Percentiles rank a stretch among this genome's conserved stretches.
Evolutionary conservation across 2,113 vertebrate species (phyloP).

Genomic region (Hippopotamus amphibius): DNA sequence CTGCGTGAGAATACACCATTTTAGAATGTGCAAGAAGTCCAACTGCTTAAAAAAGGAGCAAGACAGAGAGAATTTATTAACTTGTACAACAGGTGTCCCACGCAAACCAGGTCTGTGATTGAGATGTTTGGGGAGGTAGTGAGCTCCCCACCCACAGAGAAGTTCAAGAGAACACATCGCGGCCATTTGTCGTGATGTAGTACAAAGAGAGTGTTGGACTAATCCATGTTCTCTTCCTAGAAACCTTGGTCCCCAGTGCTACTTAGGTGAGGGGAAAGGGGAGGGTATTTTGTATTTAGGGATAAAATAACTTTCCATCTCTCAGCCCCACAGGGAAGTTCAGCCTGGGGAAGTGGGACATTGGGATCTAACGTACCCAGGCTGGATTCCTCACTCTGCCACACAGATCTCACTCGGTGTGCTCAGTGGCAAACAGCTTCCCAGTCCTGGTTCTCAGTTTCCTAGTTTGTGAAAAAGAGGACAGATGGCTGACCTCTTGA

Average conservation of each 20-base stretch:
- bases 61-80: not conserved
- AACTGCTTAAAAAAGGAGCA: not conserved
- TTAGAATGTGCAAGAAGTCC: not conserved
- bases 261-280: not conserved
- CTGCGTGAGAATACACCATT: not conserved
- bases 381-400: not conserved
- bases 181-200: not conserved
- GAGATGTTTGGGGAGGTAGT: not conserved
- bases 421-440: not conserved
- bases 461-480: not conserved
- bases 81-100: not conserved
- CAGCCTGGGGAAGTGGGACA: not conserved
- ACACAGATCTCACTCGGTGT: not conserved
- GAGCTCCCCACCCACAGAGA: not conserved
- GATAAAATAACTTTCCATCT: not conserved
- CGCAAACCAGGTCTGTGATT: not conserved
- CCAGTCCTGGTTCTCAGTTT: not conserved
- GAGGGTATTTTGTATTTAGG: not conserved
- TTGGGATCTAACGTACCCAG: not conserved
- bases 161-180: not conserved
- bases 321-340: not conserved
- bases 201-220: not conserved
- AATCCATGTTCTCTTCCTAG: not conserved
- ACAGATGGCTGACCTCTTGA: not conserved
- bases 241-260: not conserved